Evolutionary conservation across 2,888 invertebrate genomes (phyloP).

Genomic region (Lithophane leautieri): DNA sequence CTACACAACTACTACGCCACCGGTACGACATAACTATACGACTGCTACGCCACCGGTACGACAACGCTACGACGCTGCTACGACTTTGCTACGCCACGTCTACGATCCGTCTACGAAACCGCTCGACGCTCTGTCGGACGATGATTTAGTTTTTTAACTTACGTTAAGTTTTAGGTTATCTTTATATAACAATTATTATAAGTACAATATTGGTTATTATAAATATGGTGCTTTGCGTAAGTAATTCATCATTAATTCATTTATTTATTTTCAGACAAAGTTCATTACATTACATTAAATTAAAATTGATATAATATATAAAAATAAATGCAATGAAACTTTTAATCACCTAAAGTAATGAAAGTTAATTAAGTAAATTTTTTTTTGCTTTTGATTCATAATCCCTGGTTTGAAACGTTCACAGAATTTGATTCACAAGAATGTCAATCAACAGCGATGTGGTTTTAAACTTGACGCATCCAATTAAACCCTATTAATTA

Average conservation of each 20-base stretch:
- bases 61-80: not conserved
- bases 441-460: not conserved
- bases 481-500: slow-evolving; percentile 15
- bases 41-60: not conserved
- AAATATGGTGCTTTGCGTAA: no score
- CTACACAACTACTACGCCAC: no score
- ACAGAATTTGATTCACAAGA: not conserved
- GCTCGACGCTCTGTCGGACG: not conserved
- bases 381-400: not conserved
- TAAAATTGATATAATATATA: no score
- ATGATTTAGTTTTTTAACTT: not conserved
- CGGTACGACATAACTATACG: not conserved
- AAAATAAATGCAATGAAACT: not conserved
- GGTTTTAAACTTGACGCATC: slow-evolving; percentile 6
- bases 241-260: no score
- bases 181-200: not conserved
- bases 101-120: not conserved
- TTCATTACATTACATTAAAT: no score
- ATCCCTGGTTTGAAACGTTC: not conserved
- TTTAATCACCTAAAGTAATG: not conserved
- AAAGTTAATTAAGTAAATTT: not conserved
- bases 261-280: no score
- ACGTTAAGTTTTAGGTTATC: not conserved
- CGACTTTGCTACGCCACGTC: not conserved
- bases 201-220: not conserved